Evolutionary conservation across 2,888 invertebrate genomes (phyloP).

Genomic region (Drosophila pegasa): DNA sequence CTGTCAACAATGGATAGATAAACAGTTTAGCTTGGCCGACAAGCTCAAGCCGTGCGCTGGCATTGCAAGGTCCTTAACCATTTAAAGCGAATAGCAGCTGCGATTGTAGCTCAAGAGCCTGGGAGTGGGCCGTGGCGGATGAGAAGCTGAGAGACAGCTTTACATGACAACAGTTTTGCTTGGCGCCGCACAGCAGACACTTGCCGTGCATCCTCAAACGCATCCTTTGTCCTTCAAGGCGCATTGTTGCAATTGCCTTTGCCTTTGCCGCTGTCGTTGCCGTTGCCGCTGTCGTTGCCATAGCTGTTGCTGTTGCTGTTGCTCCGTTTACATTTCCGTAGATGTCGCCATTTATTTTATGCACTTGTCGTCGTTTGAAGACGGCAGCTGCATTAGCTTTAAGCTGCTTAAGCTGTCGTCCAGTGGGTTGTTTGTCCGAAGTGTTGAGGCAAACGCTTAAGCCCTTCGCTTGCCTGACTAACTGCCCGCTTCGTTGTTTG

Average conservation of each 20-base stretch:
- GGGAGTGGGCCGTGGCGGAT: neutral
- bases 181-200: conserved; percentile 2
- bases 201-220: conserved; percentile 1
- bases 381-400: conserved; percentile 14
- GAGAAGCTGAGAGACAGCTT: neutral
- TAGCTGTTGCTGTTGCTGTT: conserved; percentile 7
- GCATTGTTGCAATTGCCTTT: neutral
- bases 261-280: neutral
- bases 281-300: neutral
- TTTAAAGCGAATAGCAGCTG: conserved; percentile 13
- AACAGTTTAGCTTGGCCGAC: neutral
- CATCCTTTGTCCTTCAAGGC: conserved; percentile 10
- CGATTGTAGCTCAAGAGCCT: conserved; percentile 1
- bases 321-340: conserved; percentile 15
- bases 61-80: neutral
- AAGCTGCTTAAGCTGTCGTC: conserved; percentile 19
- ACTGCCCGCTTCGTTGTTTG: neutral
- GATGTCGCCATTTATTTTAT: conserved; percentile 30
- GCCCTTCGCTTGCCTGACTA: conserved; percentile 10
- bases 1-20: neutral
- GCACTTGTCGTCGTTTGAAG: conserved; percentile 16
- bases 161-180: conserved; percentile 10
- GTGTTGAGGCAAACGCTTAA: neutral
- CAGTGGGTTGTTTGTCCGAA: neutral
- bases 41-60: neutral